These are phyloP conservation scores for Genyomyrus donnyi DNA, from an alignment of 2,113 vertebrate species.

Conservation along the genomic window DNA sequence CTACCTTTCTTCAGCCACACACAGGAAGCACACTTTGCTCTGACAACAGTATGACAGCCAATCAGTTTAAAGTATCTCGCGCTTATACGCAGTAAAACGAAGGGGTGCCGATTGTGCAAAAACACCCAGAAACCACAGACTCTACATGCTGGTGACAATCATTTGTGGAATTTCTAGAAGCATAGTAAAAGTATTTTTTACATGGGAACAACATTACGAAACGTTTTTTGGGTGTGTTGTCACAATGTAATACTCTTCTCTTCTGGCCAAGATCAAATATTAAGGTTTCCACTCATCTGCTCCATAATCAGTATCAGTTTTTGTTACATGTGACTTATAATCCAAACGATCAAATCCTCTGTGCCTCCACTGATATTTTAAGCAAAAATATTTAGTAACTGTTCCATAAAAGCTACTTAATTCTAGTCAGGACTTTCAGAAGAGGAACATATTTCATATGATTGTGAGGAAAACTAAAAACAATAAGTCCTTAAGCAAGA, in stretches of 20 bases:
- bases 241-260: background rate
- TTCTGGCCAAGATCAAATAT: background rate
- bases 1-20: constrained; percentile 4
- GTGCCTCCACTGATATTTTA: background rate
- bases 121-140: background rate
- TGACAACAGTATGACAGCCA: constrained; percentile 4
- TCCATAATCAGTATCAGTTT: background rate
- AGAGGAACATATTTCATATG: background rate
- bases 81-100: background rate
- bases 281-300: background rate
- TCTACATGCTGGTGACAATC: background rate
- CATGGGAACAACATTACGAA: background rate
- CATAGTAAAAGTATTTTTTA: background rate
- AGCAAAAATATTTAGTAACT: background rate
- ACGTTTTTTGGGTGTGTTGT: background rate
- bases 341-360: background rate
- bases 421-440: background rate
- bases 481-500: background rate
- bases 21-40: constrained; percentile 14
- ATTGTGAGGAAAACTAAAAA: background rate
- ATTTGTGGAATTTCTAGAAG: background rate
- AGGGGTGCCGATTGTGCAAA: background rate
- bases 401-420: background rate
- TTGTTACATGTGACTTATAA: background rate
- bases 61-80: constrained; percentile 19